Conservation (phyloP, 1,140 invertebrate species). For the Lanistes nyassanus region DNA sequence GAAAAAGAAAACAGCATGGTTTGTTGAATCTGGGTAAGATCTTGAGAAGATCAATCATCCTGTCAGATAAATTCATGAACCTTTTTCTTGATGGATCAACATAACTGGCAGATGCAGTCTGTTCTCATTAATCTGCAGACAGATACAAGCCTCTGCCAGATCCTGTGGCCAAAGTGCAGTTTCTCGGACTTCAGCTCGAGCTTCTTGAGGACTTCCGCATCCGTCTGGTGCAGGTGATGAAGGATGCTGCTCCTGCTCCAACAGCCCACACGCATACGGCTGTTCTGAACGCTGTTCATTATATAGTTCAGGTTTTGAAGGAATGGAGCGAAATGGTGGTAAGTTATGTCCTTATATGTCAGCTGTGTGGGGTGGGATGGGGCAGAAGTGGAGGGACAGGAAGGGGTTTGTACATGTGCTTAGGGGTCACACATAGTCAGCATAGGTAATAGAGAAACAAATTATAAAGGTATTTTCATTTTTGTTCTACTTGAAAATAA, state of each 20-base stretch:
- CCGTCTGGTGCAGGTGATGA: conserved; percentile 79
- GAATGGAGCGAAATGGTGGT: conserved; percentile 90
- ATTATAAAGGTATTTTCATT: too few species aligned
- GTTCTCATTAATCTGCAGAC: conserved; percentile 68
- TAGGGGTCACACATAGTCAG: too few species aligned
- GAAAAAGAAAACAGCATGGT: too few species aligned
- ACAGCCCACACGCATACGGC: conserved; percentile 72
- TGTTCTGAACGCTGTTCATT: conserved; percentile 87
- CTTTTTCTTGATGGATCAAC: background rate
- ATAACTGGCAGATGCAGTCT: background rate
- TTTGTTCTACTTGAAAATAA: too few species aligned
- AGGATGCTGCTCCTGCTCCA: conserved; percentile 72
- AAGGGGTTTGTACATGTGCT: too few species aligned
- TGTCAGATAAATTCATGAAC: background rate
- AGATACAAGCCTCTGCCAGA: conserved; percentile 85
- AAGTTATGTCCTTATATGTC: too few species aligned
- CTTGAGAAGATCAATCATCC: background rate
- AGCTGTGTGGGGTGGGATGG: too few species aligned
- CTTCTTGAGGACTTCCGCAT: conserved; percentile 89
- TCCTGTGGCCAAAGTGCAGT: conserved; percentile 86
- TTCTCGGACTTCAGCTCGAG: conserved; percentile 87
- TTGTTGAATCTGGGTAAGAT: background rate
- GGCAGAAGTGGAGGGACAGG: too few species aligned
- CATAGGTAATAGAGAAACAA: too few species aligned
- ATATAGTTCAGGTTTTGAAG: conserved; percentile 80